Evolutionary conservation across 2,888 invertebrate species (phyloP), one percentile per base, ranked within the genome.

Genomic region (Plagodis dolabraria): DNA sequence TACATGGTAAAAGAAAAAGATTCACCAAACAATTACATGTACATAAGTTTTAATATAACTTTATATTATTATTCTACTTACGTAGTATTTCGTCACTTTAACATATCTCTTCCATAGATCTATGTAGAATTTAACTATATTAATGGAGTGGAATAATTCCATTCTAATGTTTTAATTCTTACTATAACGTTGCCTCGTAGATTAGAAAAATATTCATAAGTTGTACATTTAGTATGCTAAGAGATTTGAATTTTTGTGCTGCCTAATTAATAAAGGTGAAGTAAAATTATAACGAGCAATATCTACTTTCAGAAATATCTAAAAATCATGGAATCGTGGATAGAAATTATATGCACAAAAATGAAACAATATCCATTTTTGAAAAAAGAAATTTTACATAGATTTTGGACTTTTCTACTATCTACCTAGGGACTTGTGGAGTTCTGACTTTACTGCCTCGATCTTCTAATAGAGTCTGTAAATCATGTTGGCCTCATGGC

Each of bases 341-440:
- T 35, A 54, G 43, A 51, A 51, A 7, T 47, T 22, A 22, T 22
- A 33, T 33, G 57, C 57, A 53, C 57, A 54, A 51, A 40, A 12
- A 35, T n/a, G 35, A n/a, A n/a, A 5, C 10, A 47, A 11, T 7
- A 47, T 6, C 8, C 12, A n/a, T 47, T 36, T 47, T 5, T 45
- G 33, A 44, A 44, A 47, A 47, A 11, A n/a, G n/a, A n/a, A 6
- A 34, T 33, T 10, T 33, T 22, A 36, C 33, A 48, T 60, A 60
- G 60, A 46, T 56, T 65, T 62, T 62, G 55, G 55, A 64, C 49
- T 64, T 57, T 60, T 64, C 43, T 60, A 55, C 49, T 55, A 36
- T 54, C 33, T 35, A 33, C n/a, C 45, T 22, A 34, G 10, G 22
- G 9, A 11, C 22, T 7, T 22, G 45, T 45, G 10, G 5, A 8